phyloP scores from a whole-genome alignment of 2,888 invertebrate species.

The Tupiocoris notatus region DNA sequence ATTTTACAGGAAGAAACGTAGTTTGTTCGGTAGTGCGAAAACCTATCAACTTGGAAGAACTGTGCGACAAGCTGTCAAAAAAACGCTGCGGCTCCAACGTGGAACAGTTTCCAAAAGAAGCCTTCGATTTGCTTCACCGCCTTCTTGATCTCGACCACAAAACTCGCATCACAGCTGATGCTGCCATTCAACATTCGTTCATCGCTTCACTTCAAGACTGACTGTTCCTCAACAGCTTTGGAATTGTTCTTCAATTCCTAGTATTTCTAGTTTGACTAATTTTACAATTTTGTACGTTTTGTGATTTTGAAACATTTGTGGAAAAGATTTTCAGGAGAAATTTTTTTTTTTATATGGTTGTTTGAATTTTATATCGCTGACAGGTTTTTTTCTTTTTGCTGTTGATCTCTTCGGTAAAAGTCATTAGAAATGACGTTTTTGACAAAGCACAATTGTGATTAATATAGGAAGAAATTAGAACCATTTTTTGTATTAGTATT shows the following conservation, averaged over 20 bases:
- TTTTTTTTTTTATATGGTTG: too few species aligned
- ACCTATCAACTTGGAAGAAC: slow-evolving; percentile 53
- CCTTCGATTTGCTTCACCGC: slow-evolving; percentile 69
- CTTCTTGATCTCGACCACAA: slow-evolving; percentile 78
- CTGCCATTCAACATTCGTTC: slow-evolving; percentile 76
- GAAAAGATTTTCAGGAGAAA: too few species aligned
- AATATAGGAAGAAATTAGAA: too few species aligned
- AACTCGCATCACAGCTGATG: slow-evolving; percentile 68
- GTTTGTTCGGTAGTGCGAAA: slow-evolving; percentile 51
- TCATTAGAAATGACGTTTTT: too few species aligned
- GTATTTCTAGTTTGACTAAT: background rate
- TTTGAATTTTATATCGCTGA: too few species aligned
- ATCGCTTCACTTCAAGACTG: slow-evolving; percentile 53
- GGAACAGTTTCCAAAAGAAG: slow-evolving; percentile 63
- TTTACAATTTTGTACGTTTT: background rate
- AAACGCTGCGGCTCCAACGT: slow-evolving; percentile 5
- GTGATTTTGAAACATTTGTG: too few species aligned
- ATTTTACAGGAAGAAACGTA: slow-evolving; percentile 50
- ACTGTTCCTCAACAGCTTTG: background rate
- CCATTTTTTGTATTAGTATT: too few species aligned
- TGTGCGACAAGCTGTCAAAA: slow-evolving; percentile 52
- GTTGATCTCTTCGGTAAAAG: too few species aligned
- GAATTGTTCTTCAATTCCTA: background rate
- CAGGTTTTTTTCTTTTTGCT: too few species aligned
- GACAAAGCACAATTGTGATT: too few species aligned